phyloP scores from a whole-genome alignment of 2,888 invertebrate species.

The Drosophila lutescens region DNA sequence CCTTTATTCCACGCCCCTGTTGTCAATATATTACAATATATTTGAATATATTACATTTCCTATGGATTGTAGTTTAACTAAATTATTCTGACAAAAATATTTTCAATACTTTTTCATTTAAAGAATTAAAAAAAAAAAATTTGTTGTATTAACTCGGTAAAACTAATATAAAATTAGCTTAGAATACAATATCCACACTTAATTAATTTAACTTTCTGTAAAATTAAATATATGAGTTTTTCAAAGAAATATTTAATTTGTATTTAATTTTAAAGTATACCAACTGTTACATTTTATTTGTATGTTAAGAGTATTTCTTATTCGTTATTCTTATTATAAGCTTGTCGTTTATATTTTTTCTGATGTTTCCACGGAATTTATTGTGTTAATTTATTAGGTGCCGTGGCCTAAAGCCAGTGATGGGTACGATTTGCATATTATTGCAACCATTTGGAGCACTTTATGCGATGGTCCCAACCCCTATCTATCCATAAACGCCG shows the following conservation, averaged over 20 bases:
- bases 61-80: too few relatives aligned
- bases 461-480: slow-evolving; percentile 41
- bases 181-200: too few relatives aligned
- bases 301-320: neutral
- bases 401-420: slow-evolving; percentile 62
- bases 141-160: too few relatives aligned
- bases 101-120: too few relatives aligned
- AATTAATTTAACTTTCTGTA: too few relatives aligned
- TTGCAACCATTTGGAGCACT: slow-evolving; percentile 56
- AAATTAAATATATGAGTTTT: neutral
- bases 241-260: neutral
- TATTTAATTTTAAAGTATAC: neutral
- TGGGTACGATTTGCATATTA: slow-evolving; percentile 66
- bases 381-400: slow-evolving; percentile 81
- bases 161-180: too few relatives aligned
- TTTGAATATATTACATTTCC: too few relatives aligned
- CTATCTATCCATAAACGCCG: neutral
- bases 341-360: neutral
- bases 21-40: too few relatives aligned
- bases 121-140: too few relatives aligned
- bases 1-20: neutral
- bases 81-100: too few relatives aligned
- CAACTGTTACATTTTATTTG: too few relatives aligned
- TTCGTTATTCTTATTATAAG: neutral
- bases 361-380: slow-evolving; percentile 67